These are phyloP conservation scores for Grus americana DNA, from an alignment of 2,113 vertebrate genomes.

Conservation along the genomic window DNA sequence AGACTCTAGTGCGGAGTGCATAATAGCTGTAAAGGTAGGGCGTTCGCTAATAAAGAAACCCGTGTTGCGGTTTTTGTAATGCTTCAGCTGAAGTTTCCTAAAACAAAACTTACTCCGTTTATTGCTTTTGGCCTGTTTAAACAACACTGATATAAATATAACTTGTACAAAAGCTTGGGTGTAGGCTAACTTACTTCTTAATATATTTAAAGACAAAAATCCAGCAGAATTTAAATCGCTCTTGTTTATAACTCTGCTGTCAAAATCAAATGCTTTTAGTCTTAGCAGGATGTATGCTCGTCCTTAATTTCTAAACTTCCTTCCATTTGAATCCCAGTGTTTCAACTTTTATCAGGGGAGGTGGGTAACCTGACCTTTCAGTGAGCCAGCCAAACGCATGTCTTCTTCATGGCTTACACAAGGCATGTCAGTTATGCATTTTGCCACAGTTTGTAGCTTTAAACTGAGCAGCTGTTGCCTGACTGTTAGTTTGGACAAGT, in stretches of 20 bases:
- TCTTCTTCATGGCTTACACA: conserved; percentile 69
- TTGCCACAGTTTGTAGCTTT: conserved; percentile 73
- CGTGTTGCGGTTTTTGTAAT: background rate
- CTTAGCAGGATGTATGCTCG: conserved; percentile 31
- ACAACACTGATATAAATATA: conserved; percentile 62
- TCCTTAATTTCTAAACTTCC: conserved; percentile 67
- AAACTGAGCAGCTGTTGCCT: conserved; percentile 75
- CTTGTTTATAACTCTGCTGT: conserved; percentile 56
- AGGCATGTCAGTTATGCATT: conserved; percentile 73
- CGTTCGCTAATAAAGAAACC: conserved; percentile 1
- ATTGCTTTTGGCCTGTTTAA: conserved; percentile 61
- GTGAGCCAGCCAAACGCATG: conserved; percentile 60
- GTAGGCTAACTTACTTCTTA: conserved; percentile 36
- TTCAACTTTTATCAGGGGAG: conserved; percentile 66
- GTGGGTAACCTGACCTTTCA: conserved; percentile 74
- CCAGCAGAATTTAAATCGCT: conserved; percentile 14
- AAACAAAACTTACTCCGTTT: conserved; percentile 60
- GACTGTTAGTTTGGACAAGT: conserved; percentile 78
- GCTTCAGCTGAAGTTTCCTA: conserved; percentile 60
- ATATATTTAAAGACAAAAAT: conserved; percentile 46
- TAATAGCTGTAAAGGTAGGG: conserved; percentile 25
- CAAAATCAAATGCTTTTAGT: conserved; percentile 56
- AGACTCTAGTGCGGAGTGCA: background rate
- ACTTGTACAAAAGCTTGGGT: conserved; percentile 14
- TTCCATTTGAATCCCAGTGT: conserved; percentile 36